Evolutionary conservation across 2,113 vertebrate genomes (phyloP).

Genomic region (Microcebus ravelobensis): DNA sequence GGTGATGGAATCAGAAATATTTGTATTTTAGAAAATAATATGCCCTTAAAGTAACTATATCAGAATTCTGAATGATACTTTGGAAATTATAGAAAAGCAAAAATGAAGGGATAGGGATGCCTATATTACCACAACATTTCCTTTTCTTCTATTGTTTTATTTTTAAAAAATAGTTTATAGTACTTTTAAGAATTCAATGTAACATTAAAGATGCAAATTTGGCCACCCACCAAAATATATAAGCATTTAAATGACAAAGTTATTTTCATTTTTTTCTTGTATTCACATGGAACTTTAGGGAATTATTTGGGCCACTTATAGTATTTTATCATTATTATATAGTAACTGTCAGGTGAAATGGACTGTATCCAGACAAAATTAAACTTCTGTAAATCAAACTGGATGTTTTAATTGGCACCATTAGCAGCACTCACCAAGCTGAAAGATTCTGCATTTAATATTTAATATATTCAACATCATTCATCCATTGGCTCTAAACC

Average conservation of each 20-base stretch:
- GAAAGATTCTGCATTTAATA: slow-evolving; percentile 57
- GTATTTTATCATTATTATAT: slow-evolving; percentile 17
- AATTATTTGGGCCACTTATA: not conserved
- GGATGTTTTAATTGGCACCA: slow-evolving; percentile 42
- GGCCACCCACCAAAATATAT: not conserved
- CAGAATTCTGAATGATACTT: not conserved
- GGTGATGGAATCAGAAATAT: not conserved
- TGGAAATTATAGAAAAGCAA: slow-evolving; percentile 45
- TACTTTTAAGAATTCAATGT: not conserved
- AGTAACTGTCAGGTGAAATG: slow-evolving; percentile 27
- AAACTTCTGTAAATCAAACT: slow-evolving; percentile 58
- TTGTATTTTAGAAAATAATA: not conserved
- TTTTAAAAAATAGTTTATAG: not conserved
- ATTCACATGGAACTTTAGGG: not conserved
- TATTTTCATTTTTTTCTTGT: slow-evolving; percentile 12
- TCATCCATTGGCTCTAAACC: slow-evolving; percentile 27
- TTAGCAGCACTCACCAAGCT: slow-evolving; percentile 55
- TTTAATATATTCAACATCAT: slow-evolving; percentile 57
- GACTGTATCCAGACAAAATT: slow-evolving; percentile 50
- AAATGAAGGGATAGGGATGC: not conserved
- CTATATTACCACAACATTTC: not conserved
- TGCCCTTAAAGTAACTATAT: not conserved
- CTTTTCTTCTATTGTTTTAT: not conserved
- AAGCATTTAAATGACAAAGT: slow-evolving; percentile 8
- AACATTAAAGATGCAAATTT: slow-evolving; percentile 4